These are phyloP conservation scores for Drosophila sordidapex DNA, from an alignment of 2,888 invertebrate species.

Conservation along the genomic window DNA sequence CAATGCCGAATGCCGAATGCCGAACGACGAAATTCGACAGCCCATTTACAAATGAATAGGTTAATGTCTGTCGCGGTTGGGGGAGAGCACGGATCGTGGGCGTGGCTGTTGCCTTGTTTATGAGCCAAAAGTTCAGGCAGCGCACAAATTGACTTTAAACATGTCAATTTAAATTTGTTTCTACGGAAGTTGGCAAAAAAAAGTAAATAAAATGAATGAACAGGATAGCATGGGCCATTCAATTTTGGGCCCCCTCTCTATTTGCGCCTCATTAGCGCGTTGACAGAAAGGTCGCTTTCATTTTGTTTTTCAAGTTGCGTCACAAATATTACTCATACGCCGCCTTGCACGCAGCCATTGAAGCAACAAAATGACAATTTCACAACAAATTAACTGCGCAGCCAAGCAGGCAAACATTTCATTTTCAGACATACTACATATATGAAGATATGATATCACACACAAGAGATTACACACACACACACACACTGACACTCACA, in stretches of 20 bases:
- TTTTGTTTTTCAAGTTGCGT: slow-evolving; percentile 32
- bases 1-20: slow-evolving; percentile 47
- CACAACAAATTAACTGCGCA: slow-evolving; percentile 78
- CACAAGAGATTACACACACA: slow-evolving; percentile 22
- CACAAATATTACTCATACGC: slow-evolving; percentile 74
- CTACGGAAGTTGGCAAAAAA: not conserved
- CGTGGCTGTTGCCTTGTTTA: slow-evolving; percentile 60
- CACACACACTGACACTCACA: not conserved
- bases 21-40: slow-evolving; percentile 69
- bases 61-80: slow-evolving; percentile 54
- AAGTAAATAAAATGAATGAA: not conserved
- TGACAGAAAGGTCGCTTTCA: slow-evolving; percentile 52
- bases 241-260: slow-evolving; percentile 8
- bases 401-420: slow-evolving; percentile 62
- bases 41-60: slow-evolving; percentile 80
- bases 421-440: slow-evolving; percentile 41
- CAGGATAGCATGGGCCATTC: slow-evolving; percentile 3
- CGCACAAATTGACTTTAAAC: slow-evolving; percentile 76
- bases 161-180: slow-evolving; percentile 70
- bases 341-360: slow-evolving; percentile 74
- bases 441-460: slow-evolving; percentile 65
- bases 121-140: slow-evolving; percentile 61
- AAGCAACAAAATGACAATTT: slow-evolving; percentile 78
- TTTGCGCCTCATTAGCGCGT: slow-evolving; percentile 66
- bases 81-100: slow-evolving; percentile 8